Conservation (phyloP, 2,113 vertebrate genomes). For the Sphyrna mokarran region DNA sequence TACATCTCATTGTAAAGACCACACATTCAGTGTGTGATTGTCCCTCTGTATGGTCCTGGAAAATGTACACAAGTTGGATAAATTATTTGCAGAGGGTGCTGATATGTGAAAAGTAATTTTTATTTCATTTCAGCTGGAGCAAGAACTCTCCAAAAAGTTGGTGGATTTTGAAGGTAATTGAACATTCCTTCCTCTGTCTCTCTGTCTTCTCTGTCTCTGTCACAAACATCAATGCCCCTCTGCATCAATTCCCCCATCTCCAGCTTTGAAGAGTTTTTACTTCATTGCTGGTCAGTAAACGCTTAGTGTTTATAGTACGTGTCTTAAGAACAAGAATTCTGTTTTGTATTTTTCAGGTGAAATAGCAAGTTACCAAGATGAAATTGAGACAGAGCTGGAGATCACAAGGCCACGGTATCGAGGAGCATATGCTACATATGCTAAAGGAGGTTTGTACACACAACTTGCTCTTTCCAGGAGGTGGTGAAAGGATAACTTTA, state of each 20-base stretch:
- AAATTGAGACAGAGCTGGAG: constrained; percentile 85
- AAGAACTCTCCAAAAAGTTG: constrained; percentile 78
- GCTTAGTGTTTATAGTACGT: not conserved
- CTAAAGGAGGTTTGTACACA: constrained; percentile 64
- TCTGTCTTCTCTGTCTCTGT: not conserved
- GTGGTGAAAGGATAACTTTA: no score
- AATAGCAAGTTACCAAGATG: constrained; percentile 82
- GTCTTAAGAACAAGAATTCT: not conserved
- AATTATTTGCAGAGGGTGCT: not conserved
- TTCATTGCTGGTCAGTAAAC: not conserved
- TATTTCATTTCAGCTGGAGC: constrained; percentile 67
- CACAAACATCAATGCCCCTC: not conserved
- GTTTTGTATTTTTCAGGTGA: constrained; percentile 65
- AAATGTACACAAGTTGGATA: not conserved
- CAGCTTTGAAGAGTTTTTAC: not conserved
- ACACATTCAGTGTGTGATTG: not conserved
- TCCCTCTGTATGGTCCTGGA: not conserved
- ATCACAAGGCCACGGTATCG: constrained; percentile 73
- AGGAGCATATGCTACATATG: constrained; percentile 70
- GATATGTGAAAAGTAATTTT: constrained; percentile 40
- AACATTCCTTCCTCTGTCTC: not conserved
- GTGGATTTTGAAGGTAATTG: constrained; percentile 82
- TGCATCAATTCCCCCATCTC: not conserved
- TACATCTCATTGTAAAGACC: not conserved
- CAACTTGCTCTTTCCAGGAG: not conserved